Conservation (phyloP, 2,113 vertebrate genomes). For the Ahaetulla prasina region DNA sequence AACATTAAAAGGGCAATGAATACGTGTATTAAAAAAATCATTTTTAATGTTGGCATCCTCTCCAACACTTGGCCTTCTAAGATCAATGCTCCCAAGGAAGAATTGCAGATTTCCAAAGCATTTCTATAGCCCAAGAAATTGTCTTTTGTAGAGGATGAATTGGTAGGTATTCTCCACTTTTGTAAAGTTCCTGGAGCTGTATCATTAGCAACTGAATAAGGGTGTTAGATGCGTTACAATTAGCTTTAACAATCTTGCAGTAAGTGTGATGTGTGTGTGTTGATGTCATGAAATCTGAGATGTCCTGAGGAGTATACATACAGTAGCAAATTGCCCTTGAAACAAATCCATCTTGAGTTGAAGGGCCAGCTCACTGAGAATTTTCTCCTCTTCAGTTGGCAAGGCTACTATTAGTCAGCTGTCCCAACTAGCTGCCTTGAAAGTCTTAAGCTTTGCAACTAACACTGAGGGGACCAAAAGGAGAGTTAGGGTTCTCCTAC, state of each 20-base stretch:
- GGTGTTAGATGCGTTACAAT: background rate
- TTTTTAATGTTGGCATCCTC: background rate
- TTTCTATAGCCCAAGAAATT: background rate
- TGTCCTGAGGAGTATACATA: background rate
- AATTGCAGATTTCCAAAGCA: background rate
- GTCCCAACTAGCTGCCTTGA: background rate
- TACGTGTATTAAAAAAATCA: background rate
- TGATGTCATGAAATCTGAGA: background rate
- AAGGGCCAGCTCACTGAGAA: background rate
- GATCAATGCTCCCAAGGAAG: background rate
- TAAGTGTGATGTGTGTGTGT: background rate
- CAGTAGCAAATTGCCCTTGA: background rate
- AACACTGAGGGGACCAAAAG: background rate
- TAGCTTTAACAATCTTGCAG: background rate
- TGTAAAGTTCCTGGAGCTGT: background rate
- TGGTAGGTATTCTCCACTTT: background rate
- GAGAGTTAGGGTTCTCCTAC: background rate
- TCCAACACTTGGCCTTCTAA: background rate
- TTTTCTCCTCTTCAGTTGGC: background rate
- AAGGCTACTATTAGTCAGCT: background rate
- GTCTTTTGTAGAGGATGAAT: background rate
- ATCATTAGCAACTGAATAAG: slow-evolving; percentile 20
- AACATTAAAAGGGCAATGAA: background rate
- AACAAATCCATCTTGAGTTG: background rate
- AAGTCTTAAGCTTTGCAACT: background rate